Evolutionary conservation across 2,797 vertebrate species (phyloP), one percentile per base, ranked within the genome.

Genomic region (Anableps anableps): DNA sequence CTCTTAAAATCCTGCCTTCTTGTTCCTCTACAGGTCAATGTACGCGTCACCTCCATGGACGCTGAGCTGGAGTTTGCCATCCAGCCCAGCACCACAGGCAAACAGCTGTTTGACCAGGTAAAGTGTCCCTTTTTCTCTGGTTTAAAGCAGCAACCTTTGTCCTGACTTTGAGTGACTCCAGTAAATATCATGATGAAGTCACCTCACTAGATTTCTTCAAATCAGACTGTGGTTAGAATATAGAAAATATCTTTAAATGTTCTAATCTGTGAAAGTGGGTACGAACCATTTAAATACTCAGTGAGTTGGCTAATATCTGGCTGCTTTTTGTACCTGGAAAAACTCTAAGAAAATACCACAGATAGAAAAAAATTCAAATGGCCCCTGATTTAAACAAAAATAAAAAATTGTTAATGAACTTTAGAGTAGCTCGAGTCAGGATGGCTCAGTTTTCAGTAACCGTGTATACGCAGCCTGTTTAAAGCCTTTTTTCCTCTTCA

Each of bases 31-130:
- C 80, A 99, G 98, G 96, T 99, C 95, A 99, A 98, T 1, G 97
- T 99, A 86, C 98, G 97, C 50, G 97, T 99, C 92, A 98, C 97
- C 90, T 98, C 97, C 84, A 96, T 99, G 98, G 98, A 99, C 75
- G 98, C 98, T 1, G 98, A 99, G 96, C 95, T 99, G 97, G 98
- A 99, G 93, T 99, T 99, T 80, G 97, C 98, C 90, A 97, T 99
- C 95, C 98, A 98, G 96, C 97, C 97, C 76, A 99, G 95, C 85
- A 99, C 98, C 72, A 98, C 97, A 0, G 98, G 98, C 88, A 99
- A 99, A 60, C 97, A 99, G 93, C 96, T 99, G 50, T 99, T 99
- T 88, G 98, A 99, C 83, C 98, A 99, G 98, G 98, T 94, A 92
- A 31, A 23, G 74, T 83, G 1, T 74, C 4, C 5, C 4, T 21